phyloP scores from a whole-genome alignment of 2,113 vertebrate species.

The Tragelaphus imberbis region DNA sequence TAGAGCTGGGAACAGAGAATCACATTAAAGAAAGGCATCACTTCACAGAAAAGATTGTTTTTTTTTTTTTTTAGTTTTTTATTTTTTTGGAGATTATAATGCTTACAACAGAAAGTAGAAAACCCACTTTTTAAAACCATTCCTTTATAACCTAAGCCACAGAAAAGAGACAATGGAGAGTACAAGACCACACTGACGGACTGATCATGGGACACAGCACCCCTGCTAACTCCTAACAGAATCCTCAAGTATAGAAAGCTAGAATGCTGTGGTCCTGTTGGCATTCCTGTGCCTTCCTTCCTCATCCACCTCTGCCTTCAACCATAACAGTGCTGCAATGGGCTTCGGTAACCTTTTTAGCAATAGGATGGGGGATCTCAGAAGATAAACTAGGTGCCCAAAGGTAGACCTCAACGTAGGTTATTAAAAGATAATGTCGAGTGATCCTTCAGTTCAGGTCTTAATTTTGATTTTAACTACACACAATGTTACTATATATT shows the following conservation, averaged over 20 bases:
- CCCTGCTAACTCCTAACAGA: background rate
- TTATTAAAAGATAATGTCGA: background rate
- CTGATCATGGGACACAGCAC: background rate
- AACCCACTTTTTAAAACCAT: background rate
- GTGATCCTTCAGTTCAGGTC: background rate
- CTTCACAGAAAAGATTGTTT: background rate
- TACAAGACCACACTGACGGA: background rate
- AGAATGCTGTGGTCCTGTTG: background rate
- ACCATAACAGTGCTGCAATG: background rate
- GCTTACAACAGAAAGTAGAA: background rate
- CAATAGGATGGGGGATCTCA: background rate
- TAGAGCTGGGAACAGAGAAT: background rate
- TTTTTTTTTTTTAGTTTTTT: background rate
- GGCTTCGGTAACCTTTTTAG: background rate
- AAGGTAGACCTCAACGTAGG: background rate
- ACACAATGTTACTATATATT: background rate
- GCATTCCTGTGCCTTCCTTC: background rate
- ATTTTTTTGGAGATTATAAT: background rate
- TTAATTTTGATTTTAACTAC: constrained; percentile 17
- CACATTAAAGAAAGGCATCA: constrained; percentile 1
- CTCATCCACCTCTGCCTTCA: background rate
- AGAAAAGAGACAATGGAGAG: background rate
- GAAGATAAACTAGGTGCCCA: background rate
- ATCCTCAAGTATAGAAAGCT: background rate
- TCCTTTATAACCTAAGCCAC: background rate